Percentiles rank a stretch among this genome's conserved stretches.
Evolutionary conservation across 1,140 invertebrate genomes (phyloP).

Genomic region (Mycetomoellerius zeteki): DNA sequence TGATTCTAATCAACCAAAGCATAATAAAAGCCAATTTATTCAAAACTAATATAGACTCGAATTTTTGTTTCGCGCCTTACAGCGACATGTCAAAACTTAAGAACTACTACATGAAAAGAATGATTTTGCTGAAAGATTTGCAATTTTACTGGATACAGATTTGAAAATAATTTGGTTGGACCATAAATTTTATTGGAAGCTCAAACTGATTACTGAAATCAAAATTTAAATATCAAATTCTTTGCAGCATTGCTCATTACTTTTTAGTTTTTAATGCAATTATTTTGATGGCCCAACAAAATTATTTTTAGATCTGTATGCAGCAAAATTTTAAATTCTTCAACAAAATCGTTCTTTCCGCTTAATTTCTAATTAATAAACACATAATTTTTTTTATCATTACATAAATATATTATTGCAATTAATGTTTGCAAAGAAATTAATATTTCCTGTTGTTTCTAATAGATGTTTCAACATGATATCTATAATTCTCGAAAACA

Average conservation of each 20-base stretch:
- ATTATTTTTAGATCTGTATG: no score
- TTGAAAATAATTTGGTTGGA: no score
- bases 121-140: no score
- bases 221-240: no score
- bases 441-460: neutral
- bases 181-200: no score
- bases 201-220: no score
- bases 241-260: no score
- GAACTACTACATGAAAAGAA: neutral
- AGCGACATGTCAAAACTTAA: neutral
- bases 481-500: neutral
- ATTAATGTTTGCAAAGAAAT: neutral
- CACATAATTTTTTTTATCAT: neutral
- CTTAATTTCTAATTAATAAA: neutral
- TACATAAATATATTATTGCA: neutral
- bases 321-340: no score
- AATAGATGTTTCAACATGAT: neutral
- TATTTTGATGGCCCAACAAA: no score
- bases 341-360: no score
- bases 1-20: conserved; percentile 31
- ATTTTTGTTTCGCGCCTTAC: neutral
- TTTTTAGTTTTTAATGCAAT: no score
- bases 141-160: no score
- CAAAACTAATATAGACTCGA: neutral
- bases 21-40: conserved; percentile 32